Conservation (phyloP, 2,888 invertebrate species). For the Limenitis camilla region DNA sequence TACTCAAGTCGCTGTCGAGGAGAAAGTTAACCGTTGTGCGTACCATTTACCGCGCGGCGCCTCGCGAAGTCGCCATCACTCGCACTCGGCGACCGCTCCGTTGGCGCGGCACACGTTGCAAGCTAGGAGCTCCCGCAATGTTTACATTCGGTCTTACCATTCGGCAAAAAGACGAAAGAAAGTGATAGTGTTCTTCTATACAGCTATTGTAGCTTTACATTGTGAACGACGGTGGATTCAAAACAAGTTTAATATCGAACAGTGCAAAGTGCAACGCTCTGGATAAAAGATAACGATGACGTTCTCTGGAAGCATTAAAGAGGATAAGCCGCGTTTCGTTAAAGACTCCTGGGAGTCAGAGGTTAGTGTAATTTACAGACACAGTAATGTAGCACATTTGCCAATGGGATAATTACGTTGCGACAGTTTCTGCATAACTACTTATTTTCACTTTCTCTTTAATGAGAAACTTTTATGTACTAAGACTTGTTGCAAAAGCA, state of each 20-base stretch:
- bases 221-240: conserved; percentile 14
- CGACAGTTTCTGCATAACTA: conserved; percentile 36
- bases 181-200: conserved; percentile 57
- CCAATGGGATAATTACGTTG: conserved; percentile 39
- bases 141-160: conserved; percentile 41
- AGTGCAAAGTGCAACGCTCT: conserved; percentile 49
- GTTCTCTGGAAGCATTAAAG: conserved; percentile 67
- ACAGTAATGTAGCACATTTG: conserved; percentile 41
- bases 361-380: conserved; percentile 53
- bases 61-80: conserved; percentile 31
- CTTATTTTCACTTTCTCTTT: conserved; percentile 44
- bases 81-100: conserved; percentile 24
- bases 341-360: conserved; percentile 69
- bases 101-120: not conserved
- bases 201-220: conserved; percentile 22
- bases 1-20: conserved; percentile 34
- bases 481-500: not conserved
- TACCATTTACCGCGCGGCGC: conserved; percentile 52
- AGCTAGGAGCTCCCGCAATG: conserved; percentile 34
- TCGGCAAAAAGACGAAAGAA: conserved; percentile 52
- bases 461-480: conserved; percentile 19
- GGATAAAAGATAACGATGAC: conserved; percentile 56
- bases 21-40: conserved; percentile 75
- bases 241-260: conserved; percentile 16
- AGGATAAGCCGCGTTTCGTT: conserved; percentile 57